Percentiles rank a stretch among this genome's conserved stretches.
Conservation (phyloP, 2,797 vertebrate species). For the Dromococcyx pavoninus region DNA sequence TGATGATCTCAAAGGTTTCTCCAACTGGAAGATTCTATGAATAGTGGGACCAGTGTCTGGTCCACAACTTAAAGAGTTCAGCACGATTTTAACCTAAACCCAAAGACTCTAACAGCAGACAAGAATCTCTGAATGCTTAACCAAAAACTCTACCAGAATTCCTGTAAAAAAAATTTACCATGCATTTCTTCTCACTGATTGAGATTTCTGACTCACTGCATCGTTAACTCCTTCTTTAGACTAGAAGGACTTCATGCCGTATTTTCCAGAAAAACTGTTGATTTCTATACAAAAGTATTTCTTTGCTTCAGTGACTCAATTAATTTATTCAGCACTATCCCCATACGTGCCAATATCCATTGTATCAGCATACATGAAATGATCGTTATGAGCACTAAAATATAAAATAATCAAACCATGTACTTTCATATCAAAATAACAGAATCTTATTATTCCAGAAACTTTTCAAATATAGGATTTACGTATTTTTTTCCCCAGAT, state of each 20-base stretch:
- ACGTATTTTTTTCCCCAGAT: neutral
- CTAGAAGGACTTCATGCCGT: neutral
- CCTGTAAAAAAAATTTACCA: neutral
- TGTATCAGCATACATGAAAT: neutral
- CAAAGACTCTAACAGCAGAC: neutral
- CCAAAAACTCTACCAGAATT: neutral
- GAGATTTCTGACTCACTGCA: neutral
- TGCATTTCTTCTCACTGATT: neutral
- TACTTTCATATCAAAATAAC: neutral
- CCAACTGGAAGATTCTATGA: too few relatives aligned
- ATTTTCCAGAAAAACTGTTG: neutral
- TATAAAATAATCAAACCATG: neutral
- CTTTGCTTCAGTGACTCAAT: neutral
- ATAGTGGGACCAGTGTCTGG: neutral
- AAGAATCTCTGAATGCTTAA: neutral
- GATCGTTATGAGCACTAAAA: neutral
- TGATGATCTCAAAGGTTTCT: too few relatives aligned
- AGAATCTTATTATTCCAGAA: neutral
- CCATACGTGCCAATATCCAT: neutral
- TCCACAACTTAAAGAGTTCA: neutral
- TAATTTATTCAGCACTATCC: neutral
- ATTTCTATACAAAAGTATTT: neutral
- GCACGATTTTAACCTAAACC: neutral
- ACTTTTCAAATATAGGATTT: neutral
- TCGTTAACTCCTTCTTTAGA: neutral